Conservation (phyloP, 2,113 vertebrate genomes). For the Ophiodon elongatus region DNA sequence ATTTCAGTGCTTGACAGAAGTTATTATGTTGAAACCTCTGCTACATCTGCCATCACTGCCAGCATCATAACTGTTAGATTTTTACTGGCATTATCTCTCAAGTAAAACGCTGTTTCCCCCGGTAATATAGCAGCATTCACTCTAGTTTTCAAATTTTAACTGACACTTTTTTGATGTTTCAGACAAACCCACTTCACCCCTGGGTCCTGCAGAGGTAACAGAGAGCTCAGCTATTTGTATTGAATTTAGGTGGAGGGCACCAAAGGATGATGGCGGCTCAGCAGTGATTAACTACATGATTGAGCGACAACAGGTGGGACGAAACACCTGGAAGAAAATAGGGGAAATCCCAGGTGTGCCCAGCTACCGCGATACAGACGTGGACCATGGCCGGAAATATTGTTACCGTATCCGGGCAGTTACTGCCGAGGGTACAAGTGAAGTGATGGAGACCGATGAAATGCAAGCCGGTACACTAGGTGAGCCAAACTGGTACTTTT, state of each 20-base stretch:
- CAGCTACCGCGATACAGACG: slow-evolving; percentile 82
- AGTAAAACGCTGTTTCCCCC: not conserved
- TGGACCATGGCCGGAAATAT: slow-evolving; percentile 89
- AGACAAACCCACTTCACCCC: slow-evolving; percentile 89
- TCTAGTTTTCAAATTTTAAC: not conserved
- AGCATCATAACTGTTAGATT: not conserved
- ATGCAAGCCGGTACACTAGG: slow-evolving; percentile 87
- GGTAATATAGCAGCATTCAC: not conserved
- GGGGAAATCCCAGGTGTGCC: slow-evolving; percentile 81
- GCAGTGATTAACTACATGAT: slow-evolving; percentile 85
- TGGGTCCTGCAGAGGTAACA: slow-evolving; percentile 87
- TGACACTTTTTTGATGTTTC: slow-evolving; percentile 34
- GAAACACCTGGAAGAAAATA: slow-evolving; percentile 88
- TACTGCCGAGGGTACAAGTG: slow-evolving; percentile 86
- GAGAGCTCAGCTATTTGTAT: slow-evolving; percentile 81
- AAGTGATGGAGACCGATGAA: slow-evolving; percentile 86
- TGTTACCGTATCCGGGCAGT: slow-evolving; percentile 88
- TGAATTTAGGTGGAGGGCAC: slow-evolving; percentile 89
- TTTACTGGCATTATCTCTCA: not conserved
- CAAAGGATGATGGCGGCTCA: slow-evolving; percentile 89
- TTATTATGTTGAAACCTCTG: slow-evolving; percentile 3
- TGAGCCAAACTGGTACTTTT: slow-evolving; percentile 63
- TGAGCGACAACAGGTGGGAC: slow-evolving; percentile 87
- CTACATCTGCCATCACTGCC: not conserved
- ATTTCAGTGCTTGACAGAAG: slow-evolving; percentile 7